phyloP scores from a whole-genome alignment of 2,888 invertebrate genomes.

The Mythimna loreyi region DNA sequence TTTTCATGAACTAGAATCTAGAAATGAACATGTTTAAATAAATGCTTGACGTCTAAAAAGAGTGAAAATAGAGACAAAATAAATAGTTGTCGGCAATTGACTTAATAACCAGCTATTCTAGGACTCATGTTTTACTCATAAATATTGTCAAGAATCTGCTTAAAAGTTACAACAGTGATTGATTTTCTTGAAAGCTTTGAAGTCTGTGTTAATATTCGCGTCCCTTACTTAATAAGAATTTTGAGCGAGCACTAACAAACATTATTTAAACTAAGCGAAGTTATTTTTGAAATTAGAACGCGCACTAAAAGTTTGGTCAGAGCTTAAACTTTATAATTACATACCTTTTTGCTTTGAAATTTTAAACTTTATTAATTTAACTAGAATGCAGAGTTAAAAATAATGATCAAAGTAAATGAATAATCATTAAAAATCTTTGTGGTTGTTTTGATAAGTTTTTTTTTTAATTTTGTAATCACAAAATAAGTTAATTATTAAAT shows the following conservation, averaged over 20 bases:
- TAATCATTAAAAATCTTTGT: conserved; percentile 30
- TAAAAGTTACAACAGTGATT: conserved; percentile 31
- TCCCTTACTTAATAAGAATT: conserved; percentile 36
- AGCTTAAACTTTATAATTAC: conserved; percentile 64
- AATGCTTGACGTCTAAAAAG: too few species aligned
- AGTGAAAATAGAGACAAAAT: too few species aligned
- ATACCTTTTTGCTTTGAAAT: conserved; percentile 62
- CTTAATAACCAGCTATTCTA: not conserved
- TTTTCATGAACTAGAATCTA: too few species aligned
- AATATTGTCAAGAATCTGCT: not conserved
- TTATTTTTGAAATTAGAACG: conserved; percentile 59
- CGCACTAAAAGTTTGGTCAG: conserved; percentile 53
- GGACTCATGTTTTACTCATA: not conserved
- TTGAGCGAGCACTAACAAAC: conserved; percentile 46
- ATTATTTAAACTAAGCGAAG: conserved; percentile 56
- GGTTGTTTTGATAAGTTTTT: conserved; percentile 1
- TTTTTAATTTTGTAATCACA: not conserved
- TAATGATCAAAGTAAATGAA: conserved; percentile 57
- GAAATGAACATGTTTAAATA: too few species aligned
- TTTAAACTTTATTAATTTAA: conserved; percentile 63
- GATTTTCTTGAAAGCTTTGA: conserved; percentile 32
- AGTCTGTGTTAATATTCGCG: conserved; percentile 32
- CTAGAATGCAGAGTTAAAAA: conserved; percentile 46
- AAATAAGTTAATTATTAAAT: not conserved
- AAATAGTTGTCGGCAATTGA: too few species aligned